Percentiles rank a stretch among this genome's conserved stretches.
phyloP scores from a whole-genome alignment of 2,113 vertebrate genomes.

The Lates calcarifer region DNA sequence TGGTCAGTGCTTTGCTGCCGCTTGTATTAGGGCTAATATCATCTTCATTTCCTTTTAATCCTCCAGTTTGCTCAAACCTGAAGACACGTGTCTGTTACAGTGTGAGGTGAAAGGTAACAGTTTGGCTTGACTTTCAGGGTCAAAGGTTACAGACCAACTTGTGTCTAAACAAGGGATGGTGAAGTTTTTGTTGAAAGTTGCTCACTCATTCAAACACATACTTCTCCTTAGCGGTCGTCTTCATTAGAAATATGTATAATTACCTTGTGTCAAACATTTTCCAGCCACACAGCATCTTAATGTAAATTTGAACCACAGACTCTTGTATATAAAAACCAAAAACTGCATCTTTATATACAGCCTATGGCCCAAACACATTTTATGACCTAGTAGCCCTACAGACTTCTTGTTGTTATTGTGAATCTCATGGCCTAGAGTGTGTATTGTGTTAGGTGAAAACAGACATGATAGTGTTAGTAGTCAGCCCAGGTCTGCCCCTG shows the following conservation, averaged over 20 bases:
- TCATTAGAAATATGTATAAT: neutral
- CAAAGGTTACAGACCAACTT: slow-evolving; percentile 10
- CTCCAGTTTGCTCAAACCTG: neutral
- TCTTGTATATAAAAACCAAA: neutral
- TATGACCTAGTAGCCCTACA: neutral
- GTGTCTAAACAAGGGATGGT: neutral
- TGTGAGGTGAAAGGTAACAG: neutral
- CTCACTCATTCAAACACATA: neutral
- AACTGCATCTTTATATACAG: neutral
- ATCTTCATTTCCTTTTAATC: neutral
- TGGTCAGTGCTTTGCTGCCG: slow-evolving; percentile 19
- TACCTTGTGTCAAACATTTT: neutral
- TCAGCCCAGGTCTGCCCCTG: slow-evolving; percentile 42
- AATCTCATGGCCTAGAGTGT: slow-evolving; percentile 19
- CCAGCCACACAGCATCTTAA: neutral
- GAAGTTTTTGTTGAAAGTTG: neutral
- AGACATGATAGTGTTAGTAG: slow-evolving; percentile 44
- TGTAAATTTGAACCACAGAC: neutral
- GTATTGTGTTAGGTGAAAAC: slow-evolving; percentile 37
- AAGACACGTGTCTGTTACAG: neutral
- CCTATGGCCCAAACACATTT: slow-evolving; percentile 1
- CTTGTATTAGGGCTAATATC: neutral
- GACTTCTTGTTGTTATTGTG: slow-evolving; percentile 23
- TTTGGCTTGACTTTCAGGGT: neutral
- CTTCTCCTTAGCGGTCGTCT: neutral